Percentiles rank a stretch among this genome's conserved stretches.
These are phyloP conservation scores for Lasioglossum pauxillum DNA, from an alignment of 2,888 invertebrate genomes.

Conservation along the genomic window DNA sequence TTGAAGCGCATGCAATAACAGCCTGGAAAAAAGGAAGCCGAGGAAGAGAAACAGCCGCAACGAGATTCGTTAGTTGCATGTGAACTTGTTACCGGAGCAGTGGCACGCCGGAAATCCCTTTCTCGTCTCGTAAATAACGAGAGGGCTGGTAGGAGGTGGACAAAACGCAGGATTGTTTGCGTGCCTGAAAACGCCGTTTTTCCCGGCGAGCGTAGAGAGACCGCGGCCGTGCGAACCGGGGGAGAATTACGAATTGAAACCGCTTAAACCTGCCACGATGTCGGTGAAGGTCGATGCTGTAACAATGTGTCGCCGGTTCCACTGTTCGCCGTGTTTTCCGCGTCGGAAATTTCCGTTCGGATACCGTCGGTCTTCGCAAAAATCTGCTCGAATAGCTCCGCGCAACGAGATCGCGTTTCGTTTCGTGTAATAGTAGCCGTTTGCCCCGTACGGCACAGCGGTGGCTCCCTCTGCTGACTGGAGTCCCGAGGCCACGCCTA, in stretches of 20 bases:
- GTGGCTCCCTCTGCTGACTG: not conserved
- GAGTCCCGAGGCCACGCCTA: not conserved
- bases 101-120: constrained; percentile 53
- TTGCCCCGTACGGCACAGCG: not conserved
- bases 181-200: constrained; percentile 40
- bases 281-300: constrained; percentile 58
- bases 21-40: not conserved
- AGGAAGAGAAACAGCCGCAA: constrained; percentile 47
- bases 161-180: constrained; percentile 48
- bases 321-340: not conserved
- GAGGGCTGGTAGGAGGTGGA: constrained; percentile 26
- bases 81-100: constrained; percentile 49
- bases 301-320: constrained; percentile 23
- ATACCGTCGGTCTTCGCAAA: not conserved
- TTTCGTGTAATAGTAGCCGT: not conserved
- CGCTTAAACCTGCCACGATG: constrained; percentile 54
- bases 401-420: not conserved
- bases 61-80: constrained; percentile 56
- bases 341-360: not conserved
- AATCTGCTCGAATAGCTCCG: not conserved
- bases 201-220: constrained; percentile 17
- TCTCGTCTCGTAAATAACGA: constrained; percentile 51
- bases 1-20: constrained; percentile 40
- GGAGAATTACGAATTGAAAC: constrained; percentile 64
- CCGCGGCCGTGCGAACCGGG: constrained; percentile 22